Conservation (phyloP, 2,888 invertebrate species). For the Neocrepidodera transversa region DNA sequence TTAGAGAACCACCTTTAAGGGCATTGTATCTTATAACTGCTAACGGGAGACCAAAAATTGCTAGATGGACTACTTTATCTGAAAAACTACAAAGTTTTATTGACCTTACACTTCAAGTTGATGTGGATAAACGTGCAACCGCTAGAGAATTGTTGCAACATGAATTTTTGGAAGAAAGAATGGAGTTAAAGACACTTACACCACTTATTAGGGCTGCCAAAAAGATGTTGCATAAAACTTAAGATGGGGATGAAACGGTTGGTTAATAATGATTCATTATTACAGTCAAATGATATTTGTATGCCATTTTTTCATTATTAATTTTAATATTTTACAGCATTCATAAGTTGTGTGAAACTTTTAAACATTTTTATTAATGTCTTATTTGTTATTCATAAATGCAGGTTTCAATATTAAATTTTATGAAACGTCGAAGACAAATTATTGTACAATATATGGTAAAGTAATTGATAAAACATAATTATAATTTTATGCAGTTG, state of each 20-base stretch:
- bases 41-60: conserved; percentile 91
- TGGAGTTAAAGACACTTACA: conserved; percentile 80
- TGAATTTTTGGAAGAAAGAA: conserved; percentile 79
- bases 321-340: too few relatives aligned
- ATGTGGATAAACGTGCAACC: conserved; percentile 78
- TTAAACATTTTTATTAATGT: too few relatives aligned
- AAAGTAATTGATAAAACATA: too few relatives aligned
- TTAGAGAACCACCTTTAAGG: conserved; percentile 90
- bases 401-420: too few relatives aligned
- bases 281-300: background rate
- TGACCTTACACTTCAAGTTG: conserved; percentile 87
- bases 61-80: conserved; percentile 81
- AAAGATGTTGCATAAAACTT: conserved; percentile 75
- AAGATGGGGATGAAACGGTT: conserved; percentile 9
- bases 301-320: background rate
- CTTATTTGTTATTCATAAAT: too few relatives aligned
- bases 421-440: too few relatives aligned
- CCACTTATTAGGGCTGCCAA: conserved; percentile 93
- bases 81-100: conserved; percentile 81
- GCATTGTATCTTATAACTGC: conserved; percentile 96
- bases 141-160: conserved; percentile 81
- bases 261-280: background rate
- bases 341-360: too few relatives aligned
- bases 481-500: too few relatives aligned
- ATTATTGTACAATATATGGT: too few relatives aligned